A percentile compares a stretch with the other conserved stretches of the same genome.
Evolutionary conservation across 2,888 invertebrate species (phyloP).

Genomic region (Idaea straminata): DNA sequence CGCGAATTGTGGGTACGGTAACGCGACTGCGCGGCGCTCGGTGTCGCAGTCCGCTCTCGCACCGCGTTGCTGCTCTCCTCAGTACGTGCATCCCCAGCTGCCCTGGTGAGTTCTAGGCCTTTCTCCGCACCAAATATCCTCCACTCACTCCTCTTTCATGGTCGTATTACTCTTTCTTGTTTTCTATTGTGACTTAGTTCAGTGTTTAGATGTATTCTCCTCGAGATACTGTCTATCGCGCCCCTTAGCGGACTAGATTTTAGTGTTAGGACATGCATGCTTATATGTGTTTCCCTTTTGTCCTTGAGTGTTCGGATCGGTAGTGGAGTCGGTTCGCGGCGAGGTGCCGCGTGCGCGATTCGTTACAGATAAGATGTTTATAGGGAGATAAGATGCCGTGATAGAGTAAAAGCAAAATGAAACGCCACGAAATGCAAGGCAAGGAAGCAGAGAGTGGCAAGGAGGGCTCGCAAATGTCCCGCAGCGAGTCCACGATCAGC

Average conservation of each 20-base stretch:
- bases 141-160: conserved; percentile 34
- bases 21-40: background rate
- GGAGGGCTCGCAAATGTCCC: conserved; percentile 82
- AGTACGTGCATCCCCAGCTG: conserved; percentile 44
- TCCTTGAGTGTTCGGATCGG: conserved; percentile 62
- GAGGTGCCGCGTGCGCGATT: conserved; percentile 59
- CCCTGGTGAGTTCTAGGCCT: conserved; percentile 55
- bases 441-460: conserved; percentile 62
- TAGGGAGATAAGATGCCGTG: conserved; percentile 72
- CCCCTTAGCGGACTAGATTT: conserved; percentile 58
- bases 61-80: conserved; percentile 38
- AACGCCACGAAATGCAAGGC: conserved; percentile 67
- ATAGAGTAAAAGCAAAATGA: conserved; percentile 71
- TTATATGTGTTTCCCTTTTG: conserved; percentile 60
- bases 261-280: conserved; percentile 75
- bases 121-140: conserved; percentile 14
- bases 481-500: conserved; percentile 86
- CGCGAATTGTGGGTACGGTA: background rate
- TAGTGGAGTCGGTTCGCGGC: conserved; percentile 46
- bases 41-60: conserved; percentile 26
- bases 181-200: conserved; percentile 50
- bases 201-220: conserved; percentile 58
- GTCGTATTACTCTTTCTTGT: conserved; percentile 39
- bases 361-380: conserved; percentile 70
- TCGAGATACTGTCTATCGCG: conserved; percentile 45